These are phyloP conservation scores for Microhierax caerulescens DNA, from an alignment of 2,797 vertebrate species.

Conservation along the genomic window DNA sequence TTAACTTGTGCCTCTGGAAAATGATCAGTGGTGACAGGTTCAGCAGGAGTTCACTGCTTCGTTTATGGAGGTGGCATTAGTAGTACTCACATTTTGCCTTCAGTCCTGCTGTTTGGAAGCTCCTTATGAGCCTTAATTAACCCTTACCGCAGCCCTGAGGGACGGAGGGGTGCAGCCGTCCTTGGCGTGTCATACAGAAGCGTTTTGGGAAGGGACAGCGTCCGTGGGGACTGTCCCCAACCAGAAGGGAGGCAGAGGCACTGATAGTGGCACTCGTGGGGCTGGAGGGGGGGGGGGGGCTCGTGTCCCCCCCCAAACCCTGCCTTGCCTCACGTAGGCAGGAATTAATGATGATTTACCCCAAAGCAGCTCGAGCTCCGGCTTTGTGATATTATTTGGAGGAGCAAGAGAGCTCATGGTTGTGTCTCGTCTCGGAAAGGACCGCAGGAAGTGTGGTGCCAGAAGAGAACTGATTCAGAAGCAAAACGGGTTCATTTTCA, in stretches of 20 bases:
- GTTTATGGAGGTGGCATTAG: not conserved
- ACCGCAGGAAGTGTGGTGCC: not conserved
- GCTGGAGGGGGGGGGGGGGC: too few species aligned
- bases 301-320: accelerated
- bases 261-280: not conserved
- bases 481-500: conserved; percentile 56
- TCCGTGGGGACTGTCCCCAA: not conserved
- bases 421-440: not conserved
- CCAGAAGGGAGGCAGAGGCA: not conserved
- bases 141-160: not conserved
- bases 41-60: not conserved
- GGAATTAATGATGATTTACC: not conserved
- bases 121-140: not conserved
- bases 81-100: not conserved
- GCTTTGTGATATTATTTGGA: conserved; percentile 1
- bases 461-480: conserved; percentile 34
- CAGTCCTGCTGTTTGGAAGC: not conserved
- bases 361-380: not conserved
- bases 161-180: not conserved
- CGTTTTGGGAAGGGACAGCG: accelerated
- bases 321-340: not conserved
- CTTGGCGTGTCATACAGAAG: not conserved
- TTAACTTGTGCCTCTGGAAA: not conserved
- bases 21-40: not conserved
- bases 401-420: conserved; percentile 11